These are phyloP conservation scores for Brachirus orientalis DNA, from an alignment of 2,113 vertebrate genomes.

Conservation along the genomic window DNA sequence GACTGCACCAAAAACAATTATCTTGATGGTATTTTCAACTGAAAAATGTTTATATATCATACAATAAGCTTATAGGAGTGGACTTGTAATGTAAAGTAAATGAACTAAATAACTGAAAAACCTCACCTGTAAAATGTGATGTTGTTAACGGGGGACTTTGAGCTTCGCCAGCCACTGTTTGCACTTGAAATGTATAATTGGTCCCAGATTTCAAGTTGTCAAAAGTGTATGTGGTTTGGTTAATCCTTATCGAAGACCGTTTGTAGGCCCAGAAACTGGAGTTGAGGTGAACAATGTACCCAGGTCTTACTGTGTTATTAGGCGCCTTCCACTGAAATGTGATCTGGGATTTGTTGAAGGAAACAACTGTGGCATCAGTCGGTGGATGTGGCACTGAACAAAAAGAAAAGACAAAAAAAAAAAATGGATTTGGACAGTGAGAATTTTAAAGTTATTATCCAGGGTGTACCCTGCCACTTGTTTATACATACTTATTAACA, in stretches of 20 bases:
- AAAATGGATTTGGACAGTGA: no score
- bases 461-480: no score
- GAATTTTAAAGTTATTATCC: no score
- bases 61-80: background rate
- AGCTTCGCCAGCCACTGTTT: fast-evolving
- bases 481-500: no score
- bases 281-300: fast-evolving
- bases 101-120: background rate
- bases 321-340: slow-evolving; percentile 18
- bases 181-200: fast-evolving
- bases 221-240: fast-evolving
- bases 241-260: fast-evolving
- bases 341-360: fast-evolving
- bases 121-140: background rate
- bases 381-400: slow-evolving; percentile 40
- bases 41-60: no score
- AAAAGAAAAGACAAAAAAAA: background rate
- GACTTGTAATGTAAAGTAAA: background rate
- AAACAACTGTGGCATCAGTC: fast-evolving
- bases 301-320: fast-evolving
- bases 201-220: slow-evolving; percentile 7
- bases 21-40: no score
- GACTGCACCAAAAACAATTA: no score
- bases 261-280: background rate
- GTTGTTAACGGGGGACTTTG: fast-evolving